These are phyloP conservation scores for Luehdorfia chinensis DNA, from an alignment of 1,140 invertebrate genomes.

Conservation along the genomic window DNA sequence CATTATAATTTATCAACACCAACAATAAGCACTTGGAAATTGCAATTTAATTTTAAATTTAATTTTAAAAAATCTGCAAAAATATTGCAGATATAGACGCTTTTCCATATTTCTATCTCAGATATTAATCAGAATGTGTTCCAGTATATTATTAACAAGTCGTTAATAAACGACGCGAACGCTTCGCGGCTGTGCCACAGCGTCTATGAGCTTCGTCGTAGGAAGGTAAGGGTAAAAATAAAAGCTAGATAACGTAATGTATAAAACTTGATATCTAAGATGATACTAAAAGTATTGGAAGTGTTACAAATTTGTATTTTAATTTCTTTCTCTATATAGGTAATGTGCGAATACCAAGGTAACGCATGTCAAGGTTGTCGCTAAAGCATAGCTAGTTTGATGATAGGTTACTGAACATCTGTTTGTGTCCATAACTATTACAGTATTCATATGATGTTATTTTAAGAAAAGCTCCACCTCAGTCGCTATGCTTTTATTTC, in stretches of 20 bases:
- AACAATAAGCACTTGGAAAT: too few species aligned
- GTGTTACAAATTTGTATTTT: slow-evolving; percentile 75
- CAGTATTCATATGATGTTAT: slow-evolving; percentile 19
- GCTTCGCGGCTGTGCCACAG: slow-evolving; percentile 52
- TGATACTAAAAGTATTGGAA: slow-evolving; percentile 69
- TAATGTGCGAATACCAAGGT: slow-evolving; percentile 28
- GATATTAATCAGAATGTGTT: slow-evolving; percentile 64
- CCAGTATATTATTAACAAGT: slow-evolving; percentile 40
- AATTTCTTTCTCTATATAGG: slow-evolving; percentile 24
- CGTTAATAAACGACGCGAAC: slow-evolving; percentile 36
- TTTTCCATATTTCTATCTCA: slow-evolving; percentile 68
- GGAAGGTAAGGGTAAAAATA: slow-evolving; percentile 65
- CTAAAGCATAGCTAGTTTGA: slow-evolving; percentile 25
- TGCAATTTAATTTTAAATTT: too few species aligned
- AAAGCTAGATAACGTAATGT: slow-evolving; percentile 63
- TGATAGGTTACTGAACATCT: slow-evolving; percentile 23
- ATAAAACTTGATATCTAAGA: slow-evolving; percentile 67
- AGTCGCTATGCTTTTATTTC: slow-evolving; percentile 24
- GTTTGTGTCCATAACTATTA: slow-evolving; percentile 19
- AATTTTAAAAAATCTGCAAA: too few species aligned
- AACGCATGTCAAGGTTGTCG: too few species aligned
- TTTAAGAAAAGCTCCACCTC: slow-evolving; percentile 9
- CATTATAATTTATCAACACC: too few species aligned
- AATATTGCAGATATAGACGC: too few species aligned
- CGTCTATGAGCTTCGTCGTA: slow-evolving; percentile 70